A percentile compares a stretch with the other conserved stretches of the same genome.
These are phyloP conservation scores for Botia kubotai DNA, from an alignment of 2,797 vertebrate genomes.

Conservation along the genomic window DNA sequence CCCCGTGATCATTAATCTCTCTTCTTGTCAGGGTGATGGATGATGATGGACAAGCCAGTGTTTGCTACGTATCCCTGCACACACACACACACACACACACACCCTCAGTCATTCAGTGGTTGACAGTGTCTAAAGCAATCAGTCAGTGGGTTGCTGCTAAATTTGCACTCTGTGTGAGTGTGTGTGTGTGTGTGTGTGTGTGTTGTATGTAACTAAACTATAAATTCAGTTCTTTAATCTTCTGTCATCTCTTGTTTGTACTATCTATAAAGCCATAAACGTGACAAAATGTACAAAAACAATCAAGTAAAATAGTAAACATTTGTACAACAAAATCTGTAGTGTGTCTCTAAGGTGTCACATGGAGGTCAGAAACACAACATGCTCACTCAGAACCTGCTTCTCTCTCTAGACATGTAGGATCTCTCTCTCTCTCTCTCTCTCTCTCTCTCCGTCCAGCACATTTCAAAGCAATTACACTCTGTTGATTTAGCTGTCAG, in stretches of 20 bases:
- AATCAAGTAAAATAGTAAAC: no score
- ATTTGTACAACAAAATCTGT: slow-evolving; percentile 60
- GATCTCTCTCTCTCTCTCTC: slow-evolving; percentile 29
- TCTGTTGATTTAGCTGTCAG: slow-evolving; percentile 99
- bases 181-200: slow-evolving; percentile 35
- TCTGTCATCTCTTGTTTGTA: background rate
- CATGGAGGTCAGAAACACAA: slow-evolving; percentile 68
- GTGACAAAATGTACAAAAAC: background rate
- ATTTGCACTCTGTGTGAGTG: slow-evolving; percentile 35
- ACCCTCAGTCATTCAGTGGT: slow-evolving; percentile 68
- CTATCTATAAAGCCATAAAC: background rate
- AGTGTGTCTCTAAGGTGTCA: slow-evolving; percentile 70
- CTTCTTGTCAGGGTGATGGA: slow-evolving; percentile 79
- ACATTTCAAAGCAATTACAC: slow-evolving; percentile 99
- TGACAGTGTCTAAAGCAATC: slow-evolving; percentile 66
- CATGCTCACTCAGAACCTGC: slow-evolving; percentile 22
- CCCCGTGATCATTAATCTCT: slow-evolving; percentile 78
- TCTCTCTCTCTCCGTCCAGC: slow-evolving; percentile 82
- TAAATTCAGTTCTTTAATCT: background rate
- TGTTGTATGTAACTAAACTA: no score
- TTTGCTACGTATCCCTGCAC: slow-evolving; percentile 60
- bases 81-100: slow-evolving; percentile 62
- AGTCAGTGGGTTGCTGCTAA: slow-evolving; percentile 65
- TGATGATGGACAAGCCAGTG: slow-evolving; percentile 67
- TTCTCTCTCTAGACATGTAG: background rate